Evolutionary conservation across 2,888 invertebrate genomes (phyloP).

Genomic region (Sminthurides aquaticus): DNA sequence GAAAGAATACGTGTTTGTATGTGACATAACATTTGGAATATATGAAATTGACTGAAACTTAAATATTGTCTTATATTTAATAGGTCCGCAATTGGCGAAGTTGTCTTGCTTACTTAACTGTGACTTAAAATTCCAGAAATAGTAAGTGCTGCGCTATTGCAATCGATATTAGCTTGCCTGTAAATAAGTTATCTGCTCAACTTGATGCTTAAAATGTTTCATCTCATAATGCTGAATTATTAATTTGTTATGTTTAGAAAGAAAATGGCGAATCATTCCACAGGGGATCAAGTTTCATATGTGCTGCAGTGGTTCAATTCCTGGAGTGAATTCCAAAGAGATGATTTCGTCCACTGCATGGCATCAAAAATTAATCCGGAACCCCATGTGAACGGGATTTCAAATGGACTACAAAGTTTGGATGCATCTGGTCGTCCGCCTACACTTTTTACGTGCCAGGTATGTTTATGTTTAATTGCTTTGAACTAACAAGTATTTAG

Average conservation of each 20-base stretch:
- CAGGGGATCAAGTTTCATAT: constrained; percentile 34
- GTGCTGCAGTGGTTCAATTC: constrained; percentile 38
- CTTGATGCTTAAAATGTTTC: background rate
- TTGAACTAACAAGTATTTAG: background rate
- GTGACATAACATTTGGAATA: too few species aligned
- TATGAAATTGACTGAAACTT: too few species aligned
- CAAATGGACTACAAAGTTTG: constrained; percentile 36
- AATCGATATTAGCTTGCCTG: too few species aligned
- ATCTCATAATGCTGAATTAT: background rate
- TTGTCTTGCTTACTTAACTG: too few species aligned
- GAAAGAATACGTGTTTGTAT: too few species aligned
- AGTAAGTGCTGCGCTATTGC: too few species aligned
- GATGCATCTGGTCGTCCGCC: constrained; percentile 33
- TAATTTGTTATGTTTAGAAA: background rate
- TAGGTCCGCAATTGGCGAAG: too few species aligned
- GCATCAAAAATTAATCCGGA: constrained; percentile 26
- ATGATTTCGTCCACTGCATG: constrained; percentile 38
- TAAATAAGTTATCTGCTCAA: too few species aligned
- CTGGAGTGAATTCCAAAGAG: constrained; percentile 42
- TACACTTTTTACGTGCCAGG: constrained; percentile 42
- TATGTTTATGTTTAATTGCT: constrained; percentile 7
- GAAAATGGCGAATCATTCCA: constrained; percentile 30
- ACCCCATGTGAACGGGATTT: constrained; percentile 32
- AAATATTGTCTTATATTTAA: too few species aligned
- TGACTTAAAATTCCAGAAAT: too few species aligned